These are phyloP conservation scores for Cotesia vestalis DNA, from an alignment of 1,140 invertebrate species.

Conservation along the genomic window DNA sequence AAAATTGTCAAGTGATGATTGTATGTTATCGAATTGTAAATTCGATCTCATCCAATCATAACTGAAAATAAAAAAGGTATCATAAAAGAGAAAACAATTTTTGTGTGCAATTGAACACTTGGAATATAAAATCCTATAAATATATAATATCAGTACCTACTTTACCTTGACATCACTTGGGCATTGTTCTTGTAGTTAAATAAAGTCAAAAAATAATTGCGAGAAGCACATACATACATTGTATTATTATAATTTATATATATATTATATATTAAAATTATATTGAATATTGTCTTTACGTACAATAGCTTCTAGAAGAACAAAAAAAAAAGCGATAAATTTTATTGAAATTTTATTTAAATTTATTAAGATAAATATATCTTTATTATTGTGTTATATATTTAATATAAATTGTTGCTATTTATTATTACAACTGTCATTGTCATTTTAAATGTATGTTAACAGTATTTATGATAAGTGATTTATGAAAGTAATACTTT, in stretches of 20 bases:
- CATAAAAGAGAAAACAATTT: too few species aligned
- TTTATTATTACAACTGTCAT: constrained; percentile 20
- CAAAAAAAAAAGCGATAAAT: too few species aligned
- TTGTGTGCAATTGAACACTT: too few species aligned
- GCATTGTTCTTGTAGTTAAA: constrained; percentile 13
- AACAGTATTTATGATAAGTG: constrained; percentile 21
- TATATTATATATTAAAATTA: neutral
- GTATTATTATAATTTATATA: neutral
- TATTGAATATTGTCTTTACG: too few species aligned
- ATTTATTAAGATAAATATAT: too few species aligned
- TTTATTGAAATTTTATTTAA: too few species aligned
- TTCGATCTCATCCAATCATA: neutral
- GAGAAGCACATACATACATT: neutral
- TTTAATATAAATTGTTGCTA: constrained; percentile 1
- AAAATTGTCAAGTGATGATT: neutral
- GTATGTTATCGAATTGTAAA: neutral
- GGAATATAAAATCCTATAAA: constrained; percentile 1
- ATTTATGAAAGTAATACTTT: constrained; percentile 13
- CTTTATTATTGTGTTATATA: constrained; percentile 5
- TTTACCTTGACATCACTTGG: constrained; percentile 18
- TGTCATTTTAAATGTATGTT: neutral
- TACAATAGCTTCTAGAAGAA: too few species aligned
- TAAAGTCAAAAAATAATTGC: neutral
- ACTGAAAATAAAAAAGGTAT: too few species aligned
- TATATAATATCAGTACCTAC: neutral